Evolutionary conservation across 23 tunicate species (phyloP).

Genomic region (Halocynthia aurantium): DNA sequence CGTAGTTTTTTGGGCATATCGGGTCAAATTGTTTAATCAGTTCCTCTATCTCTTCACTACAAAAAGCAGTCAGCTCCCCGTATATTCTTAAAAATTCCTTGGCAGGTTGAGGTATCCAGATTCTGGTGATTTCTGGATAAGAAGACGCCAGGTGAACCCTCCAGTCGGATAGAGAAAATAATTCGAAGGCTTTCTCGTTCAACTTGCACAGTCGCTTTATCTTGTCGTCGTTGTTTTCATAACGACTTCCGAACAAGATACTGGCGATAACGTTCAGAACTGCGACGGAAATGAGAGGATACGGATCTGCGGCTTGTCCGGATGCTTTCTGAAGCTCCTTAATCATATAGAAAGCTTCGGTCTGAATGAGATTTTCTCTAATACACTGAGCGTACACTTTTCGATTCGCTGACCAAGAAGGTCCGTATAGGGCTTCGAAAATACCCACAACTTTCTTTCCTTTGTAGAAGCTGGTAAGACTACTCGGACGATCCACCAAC

Average conservation of each 20-base stretch:
- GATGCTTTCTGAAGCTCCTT: too few species aligned
- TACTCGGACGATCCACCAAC: too few species aligned
- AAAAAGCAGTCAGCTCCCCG: neutral
- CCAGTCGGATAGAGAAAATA: neutral
- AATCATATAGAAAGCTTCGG: too few species aligned
- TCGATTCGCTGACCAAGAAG: too few species aligned
- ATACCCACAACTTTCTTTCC: neutral
- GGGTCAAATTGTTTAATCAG: neutral
- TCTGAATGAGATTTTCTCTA: too few species aligned
- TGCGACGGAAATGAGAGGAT: neutral
- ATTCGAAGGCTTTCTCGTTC: constrained; percentile 8
- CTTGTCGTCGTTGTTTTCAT: neutral
- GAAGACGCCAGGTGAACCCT: neutral
- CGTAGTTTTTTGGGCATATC: neutral
- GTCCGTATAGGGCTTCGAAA: too few species aligned
- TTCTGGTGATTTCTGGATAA: constrained; percentile 8
- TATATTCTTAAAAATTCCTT: neutral
- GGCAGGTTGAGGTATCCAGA: neutral
- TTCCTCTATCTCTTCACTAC: neutral
- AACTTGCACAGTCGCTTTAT: neutral
- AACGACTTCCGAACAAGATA: constrained; percentile 7
- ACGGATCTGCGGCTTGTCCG: too few species aligned
- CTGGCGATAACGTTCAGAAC: constrained; percentile 11
- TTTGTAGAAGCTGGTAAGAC: too few species aligned
- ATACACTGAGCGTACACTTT: too few species aligned